Conservation (phyloP, 2,888 invertebrate genomes). For the Scrobipalpa costella region DNA sequence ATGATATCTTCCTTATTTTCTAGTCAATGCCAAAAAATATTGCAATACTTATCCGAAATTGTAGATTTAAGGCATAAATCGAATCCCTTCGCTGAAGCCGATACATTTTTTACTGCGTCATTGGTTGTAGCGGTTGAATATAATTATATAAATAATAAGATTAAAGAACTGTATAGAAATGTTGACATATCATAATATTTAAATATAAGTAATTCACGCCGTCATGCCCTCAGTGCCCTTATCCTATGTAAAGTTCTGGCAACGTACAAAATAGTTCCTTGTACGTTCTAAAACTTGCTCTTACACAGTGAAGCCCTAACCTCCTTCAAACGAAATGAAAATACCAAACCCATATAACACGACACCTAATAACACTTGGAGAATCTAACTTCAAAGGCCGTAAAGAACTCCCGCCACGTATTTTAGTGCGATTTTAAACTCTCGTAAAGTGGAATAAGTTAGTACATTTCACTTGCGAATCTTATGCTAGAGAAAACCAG, state of each 20-base stretch:
- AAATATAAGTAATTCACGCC: too few relatives aligned
- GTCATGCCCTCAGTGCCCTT: too few relatives aligned
- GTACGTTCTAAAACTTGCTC: conserved; percentile 3
- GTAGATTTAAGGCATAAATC: too few relatives aligned
- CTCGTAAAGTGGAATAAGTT: conserved; percentile 20
- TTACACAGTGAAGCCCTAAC: not conserved
- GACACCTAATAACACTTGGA: conserved; percentile 10
- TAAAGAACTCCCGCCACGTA: conserved; percentile 23
- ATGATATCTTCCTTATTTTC: too few relatives aligned
- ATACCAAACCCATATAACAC: not conserved
- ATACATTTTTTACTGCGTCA: not conserved
- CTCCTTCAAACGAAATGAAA: conserved; percentile 4
- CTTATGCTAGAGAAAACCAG: not conserved
- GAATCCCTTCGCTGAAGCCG: too few relatives aligned
- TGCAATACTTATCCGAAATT: too few relatives aligned
- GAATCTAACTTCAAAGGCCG: conserved; percentile 14
- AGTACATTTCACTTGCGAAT: conserved; percentile 11
- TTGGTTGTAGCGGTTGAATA: not conserved
- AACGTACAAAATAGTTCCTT: not conserved
- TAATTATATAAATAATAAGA: too few relatives aligned
- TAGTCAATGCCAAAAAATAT: too few relatives aligned
- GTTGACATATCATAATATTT: too few relatives aligned
- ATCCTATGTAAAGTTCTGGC: not conserved
- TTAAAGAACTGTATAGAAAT: too few relatives aligned
- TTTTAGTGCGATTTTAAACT: conserved; percentile 20